Evolutionary conservation across 2,113 vertebrate genomes (phyloP).

Genomic region (Rhea pennata): DNA sequence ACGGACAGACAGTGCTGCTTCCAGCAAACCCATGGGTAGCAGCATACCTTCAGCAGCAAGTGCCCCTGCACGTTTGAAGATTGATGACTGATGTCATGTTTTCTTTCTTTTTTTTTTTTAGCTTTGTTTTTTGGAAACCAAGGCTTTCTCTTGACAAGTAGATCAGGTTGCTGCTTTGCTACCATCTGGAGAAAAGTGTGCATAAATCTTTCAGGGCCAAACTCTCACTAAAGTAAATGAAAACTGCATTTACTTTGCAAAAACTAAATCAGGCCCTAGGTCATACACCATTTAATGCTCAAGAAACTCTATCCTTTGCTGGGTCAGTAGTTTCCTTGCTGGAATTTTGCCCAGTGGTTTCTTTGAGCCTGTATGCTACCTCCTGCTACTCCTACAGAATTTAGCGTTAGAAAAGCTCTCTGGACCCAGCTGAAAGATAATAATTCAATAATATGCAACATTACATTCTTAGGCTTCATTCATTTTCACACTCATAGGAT

Average conservation of each 20-base stretch:
- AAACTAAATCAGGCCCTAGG: not conserved
- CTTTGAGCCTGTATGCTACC: not conserved
- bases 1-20: not conserved
- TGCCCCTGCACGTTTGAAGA: rapidly evolving
- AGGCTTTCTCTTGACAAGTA: not conserved
- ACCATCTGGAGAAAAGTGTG: rapidly evolving
- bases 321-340: not conserved
- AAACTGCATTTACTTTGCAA: not conserved
- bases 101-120: too few relatives aligned
- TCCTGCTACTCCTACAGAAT: not conserved
- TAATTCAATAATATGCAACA: conserved; percentile 62
- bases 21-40: not conserved
- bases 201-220: not conserved
- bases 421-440: conserved; percentile 18
- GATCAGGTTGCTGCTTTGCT: not conserved
- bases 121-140: not conserved
- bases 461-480: conserved; percentile 31
- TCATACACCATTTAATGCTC: not conserved
- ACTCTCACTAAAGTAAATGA: not conserved
- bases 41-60: rapidly evolving
- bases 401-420: not conserved
- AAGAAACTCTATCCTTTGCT: not conserved
- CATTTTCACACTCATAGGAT: conserved; percentile 52
- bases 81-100: too few relatives aligned
- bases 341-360: not conserved